Percentiles rank a stretch among this genome's conserved stretches.
Evolutionary conservation across 2,888 invertebrate genomes (phyloP).

Genomic region (Rhorus exstirpatorius): DNA sequence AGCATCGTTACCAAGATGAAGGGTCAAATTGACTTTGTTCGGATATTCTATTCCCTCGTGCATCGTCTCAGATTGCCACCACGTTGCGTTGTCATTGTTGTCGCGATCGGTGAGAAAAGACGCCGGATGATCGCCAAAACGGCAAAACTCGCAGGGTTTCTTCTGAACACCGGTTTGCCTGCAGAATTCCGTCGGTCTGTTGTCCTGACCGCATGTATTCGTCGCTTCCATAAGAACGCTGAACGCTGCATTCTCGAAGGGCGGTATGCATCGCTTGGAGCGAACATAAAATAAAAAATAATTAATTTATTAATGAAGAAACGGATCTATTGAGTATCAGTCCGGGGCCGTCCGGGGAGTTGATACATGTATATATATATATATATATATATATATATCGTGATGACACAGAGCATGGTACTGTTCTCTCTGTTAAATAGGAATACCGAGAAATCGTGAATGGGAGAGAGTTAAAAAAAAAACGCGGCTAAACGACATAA

Average conservation of each 20-base stretch:
- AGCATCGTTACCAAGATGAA: slow-evolving; percentile 91
- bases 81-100: slow-evolving; percentile 95
- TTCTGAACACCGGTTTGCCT: slow-evolving; percentile 94
- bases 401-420: slow-evolving; percentile 48
- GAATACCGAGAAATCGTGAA: slow-evolving; percentile 51
- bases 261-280: slow-evolving; percentile 96
- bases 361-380: background rate
- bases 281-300: slow-evolving; percentile 72
- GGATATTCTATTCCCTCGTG: slow-evolving; percentile 96
- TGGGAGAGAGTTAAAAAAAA: slow-evolving; percentile 12
- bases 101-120: slow-evolving; percentile 95
- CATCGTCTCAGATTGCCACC: slow-evolving; percentile 99
- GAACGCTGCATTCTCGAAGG: slow-evolving; percentile 98
- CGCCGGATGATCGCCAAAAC: slow-evolving; percentile 89
- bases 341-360: too few species aligned
- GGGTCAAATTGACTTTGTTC: slow-evolving; percentile 96
- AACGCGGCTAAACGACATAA: slow-evolving; percentile 37
- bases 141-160: slow-evolving; percentile 94
- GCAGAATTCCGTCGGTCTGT: slow-evolving; percentile 93
- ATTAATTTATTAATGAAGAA: slow-evolving; percentile 1
- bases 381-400: background rate
- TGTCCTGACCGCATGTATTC: slow-evolving; percentile 97
- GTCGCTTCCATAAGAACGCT: slow-evolving; percentile 95
- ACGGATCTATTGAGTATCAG: background rate
- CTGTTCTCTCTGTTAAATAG: slow-evolving; percentile 46